A percentile compares a stretch with the other conserved stretches of the same genome.
These are phyloP conservation scores for Carterocephalus palaemon DNA, from an alignment of 2,888 invertebrate genomes.

Conservation along the genomic window DNA sequence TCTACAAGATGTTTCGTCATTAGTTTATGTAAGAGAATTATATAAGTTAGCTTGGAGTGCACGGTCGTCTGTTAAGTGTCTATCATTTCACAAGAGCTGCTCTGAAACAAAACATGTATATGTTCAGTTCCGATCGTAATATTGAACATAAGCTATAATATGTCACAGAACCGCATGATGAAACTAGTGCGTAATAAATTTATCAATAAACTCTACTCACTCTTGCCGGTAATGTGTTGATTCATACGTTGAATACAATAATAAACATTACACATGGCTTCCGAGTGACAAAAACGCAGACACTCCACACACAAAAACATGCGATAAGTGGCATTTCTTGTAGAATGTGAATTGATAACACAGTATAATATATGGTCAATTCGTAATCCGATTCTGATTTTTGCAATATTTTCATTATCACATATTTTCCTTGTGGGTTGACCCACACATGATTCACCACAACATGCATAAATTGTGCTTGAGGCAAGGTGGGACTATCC, in stretches of 20 bases:
- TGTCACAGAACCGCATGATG: constrained; percentile 4
- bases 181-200: not conserved
- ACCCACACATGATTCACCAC: constrained; percentile 8
- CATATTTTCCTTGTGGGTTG: constrained; percentile 7
- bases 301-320: constrained; percentile 34
- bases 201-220: constrained; percentile 8
- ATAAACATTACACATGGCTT: constrained; percentile 21
- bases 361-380: not conserved
- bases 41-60: constrained; percentile 54
- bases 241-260: constrained; percentile 14
- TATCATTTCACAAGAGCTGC: constrained; percentile 35
- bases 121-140: constrained; percentile 25
- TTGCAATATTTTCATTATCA: constrained; percentile 3
- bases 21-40: constrained; percentile 64
- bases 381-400: not conserved
- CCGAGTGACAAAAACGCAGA: constrained; percentile 33
- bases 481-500: not conserved
- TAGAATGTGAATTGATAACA: not conserved
- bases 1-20: constrained; percentile 58
- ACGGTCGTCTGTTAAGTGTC: constrained; percentile 45
- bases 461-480: not conserved
- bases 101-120: constrained; percentile 27
- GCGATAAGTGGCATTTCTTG: constrained; percentile 8
- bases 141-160: constrained; percentile 19
- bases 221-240: not conserved